A percentile compares a stretch with the other conserved stretches of the same genome.
Evolutionary conservation across 2,888 invertebrate genomes (phyloP).

Genomic region (Lacanobia wlatinum): DNA sequence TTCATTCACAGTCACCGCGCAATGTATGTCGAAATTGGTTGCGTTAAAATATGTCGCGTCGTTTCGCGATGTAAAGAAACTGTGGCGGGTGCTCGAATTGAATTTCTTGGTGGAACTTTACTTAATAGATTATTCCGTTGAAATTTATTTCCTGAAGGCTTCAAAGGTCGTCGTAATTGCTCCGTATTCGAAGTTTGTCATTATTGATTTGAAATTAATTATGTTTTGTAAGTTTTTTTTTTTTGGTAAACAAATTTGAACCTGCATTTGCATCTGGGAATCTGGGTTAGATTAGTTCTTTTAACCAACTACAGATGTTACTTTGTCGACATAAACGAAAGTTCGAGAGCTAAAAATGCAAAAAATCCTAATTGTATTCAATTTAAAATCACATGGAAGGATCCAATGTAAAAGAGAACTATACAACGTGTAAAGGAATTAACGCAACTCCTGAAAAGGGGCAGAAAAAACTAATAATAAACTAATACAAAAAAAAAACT

Average conservation of each 20-base stretch:
- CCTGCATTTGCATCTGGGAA: too few species aligned
- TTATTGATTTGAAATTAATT: constrained; percentile 26
- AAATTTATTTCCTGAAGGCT: constrained; percentile 50
- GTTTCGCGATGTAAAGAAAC: constrained; percentile 16
- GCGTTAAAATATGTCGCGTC: not conserved
- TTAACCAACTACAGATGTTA: too few species aligned
- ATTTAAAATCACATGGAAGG: too few species aligned
- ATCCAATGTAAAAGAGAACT: too few species aligned
- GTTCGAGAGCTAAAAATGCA: too few species aligned
- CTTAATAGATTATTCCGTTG: constrained; percentile 58
- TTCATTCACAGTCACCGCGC: not conserved
- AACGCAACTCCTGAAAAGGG: too few species aligned
- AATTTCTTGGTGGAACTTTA: constrained; percentile 61
- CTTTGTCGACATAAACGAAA: too few species aligned
- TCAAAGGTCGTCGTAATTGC: constrained; percentile 45
- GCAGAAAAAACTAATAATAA: too few species aligned
- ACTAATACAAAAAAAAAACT: too few species aligned
- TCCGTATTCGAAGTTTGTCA: constrained; percentile 28
- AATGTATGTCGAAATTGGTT: not conserved
- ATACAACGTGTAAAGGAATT: too few species aligned
- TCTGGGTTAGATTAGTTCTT: too few species aligned
- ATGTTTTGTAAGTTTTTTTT: constrained; percentile 15
- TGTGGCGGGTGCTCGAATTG: constrained; percentile 51
- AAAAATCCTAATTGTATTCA: too few species aligned
- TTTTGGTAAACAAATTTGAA: not conserved